Evolutionary conservation across 2,113 vertebrate species (phyloP).

Genomic region (Lophochroa leadbeateri): DNA sequence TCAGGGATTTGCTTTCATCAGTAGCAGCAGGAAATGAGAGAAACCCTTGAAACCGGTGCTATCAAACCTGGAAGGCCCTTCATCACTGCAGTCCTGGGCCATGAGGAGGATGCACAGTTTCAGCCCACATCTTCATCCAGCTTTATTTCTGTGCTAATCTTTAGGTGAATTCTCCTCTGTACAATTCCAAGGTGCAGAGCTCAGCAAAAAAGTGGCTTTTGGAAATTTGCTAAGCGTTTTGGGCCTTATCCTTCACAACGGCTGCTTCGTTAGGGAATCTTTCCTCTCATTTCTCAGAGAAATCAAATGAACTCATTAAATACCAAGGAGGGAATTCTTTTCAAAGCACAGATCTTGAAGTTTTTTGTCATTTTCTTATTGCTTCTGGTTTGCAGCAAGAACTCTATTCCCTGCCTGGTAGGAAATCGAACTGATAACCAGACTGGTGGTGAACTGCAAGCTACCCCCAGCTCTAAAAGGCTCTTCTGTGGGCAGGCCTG

Average conservation of each 20-base stretch:
- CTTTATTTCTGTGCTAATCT: background rate
- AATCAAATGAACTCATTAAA: background rate
- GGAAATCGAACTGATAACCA: background rate
- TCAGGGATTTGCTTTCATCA: background rate
- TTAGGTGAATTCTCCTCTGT: background rate
- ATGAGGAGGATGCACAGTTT: background rate
- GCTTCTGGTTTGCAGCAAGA: background rate
- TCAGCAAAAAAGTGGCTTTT: background rate
- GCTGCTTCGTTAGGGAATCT: background rate
- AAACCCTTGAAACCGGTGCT: background rate
- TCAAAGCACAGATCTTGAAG: background rate
- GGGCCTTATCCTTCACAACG: accelerated
- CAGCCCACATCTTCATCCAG: background rate
- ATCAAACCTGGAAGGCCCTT: background rate
- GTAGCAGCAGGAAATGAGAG: background rate
- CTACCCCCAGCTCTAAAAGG: background rate
- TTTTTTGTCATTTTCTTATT: background rate
- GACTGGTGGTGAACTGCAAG: background rate
- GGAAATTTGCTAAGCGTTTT: background rate
- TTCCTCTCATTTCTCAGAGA: background rate
- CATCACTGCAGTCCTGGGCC: background rate
- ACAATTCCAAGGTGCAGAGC: background rate
- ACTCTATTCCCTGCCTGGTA: accelerated
- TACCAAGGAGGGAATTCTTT: background rate
- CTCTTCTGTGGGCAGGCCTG: background rate